A percentile compares a stretch with the other conserved stretches of the same genome.
Evolutionary conservation across 2,888 invertebrate genomes (phyloP).

Genomic region (Entomobrya proxima): DNA sequence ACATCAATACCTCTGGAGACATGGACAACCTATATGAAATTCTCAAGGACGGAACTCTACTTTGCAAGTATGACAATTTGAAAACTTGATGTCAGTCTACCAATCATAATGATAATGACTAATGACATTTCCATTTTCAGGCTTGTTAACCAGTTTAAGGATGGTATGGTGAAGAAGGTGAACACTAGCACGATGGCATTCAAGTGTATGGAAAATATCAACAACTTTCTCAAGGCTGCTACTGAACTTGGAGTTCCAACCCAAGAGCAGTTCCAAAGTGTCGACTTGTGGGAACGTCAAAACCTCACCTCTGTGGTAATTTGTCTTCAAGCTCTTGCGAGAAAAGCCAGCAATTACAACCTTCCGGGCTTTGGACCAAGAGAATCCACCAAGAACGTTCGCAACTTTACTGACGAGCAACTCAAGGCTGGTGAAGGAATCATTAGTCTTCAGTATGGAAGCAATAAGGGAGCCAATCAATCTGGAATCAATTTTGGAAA

Average conservation of each 20-base stretch:
- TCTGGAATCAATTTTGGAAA: constrained; percentile 98
- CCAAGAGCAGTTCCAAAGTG: constrained; percentile 97
- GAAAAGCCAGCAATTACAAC: constrained; percentile 87
- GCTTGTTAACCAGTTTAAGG: constrained; percentile 89
- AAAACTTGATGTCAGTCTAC: neutral
- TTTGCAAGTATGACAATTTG: constrained; percentile 86
- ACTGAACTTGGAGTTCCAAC: constrained; percentile 92
- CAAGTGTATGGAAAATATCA: constrained; percentile 90
- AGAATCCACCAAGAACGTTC: constrained; percentile 95
- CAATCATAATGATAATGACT: neutral
- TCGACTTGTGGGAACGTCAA: constrained; percentile 95
- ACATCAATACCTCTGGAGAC: constrained; percentile 90
- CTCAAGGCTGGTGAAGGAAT: constrained; percentile 91
- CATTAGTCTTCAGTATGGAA: constrained; percentile 96
- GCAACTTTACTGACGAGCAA: constrained; percentile 96
- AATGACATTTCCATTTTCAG: constrained; percentile 79
- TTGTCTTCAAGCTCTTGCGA: constrained; percentile 94
- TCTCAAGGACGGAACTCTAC: constrained; percentile 91
- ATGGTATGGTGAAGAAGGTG: constrained; percentile 92
- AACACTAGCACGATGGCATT: constrained; percentile 94
- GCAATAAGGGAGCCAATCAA: constrained; percentile 98
- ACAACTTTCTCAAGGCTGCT: constrained; percentile 91
- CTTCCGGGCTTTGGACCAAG: constrained; percentile 96
- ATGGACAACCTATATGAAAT: constrained; percentile 95
- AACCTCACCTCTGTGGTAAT: constrained; percentile 97